These are phyloP conservation scores for Oscarella lobularis DNA, from an alignment of 37 sponge, comb jelly and placozoan genomes.

Conservation along the genomic window DNA sequence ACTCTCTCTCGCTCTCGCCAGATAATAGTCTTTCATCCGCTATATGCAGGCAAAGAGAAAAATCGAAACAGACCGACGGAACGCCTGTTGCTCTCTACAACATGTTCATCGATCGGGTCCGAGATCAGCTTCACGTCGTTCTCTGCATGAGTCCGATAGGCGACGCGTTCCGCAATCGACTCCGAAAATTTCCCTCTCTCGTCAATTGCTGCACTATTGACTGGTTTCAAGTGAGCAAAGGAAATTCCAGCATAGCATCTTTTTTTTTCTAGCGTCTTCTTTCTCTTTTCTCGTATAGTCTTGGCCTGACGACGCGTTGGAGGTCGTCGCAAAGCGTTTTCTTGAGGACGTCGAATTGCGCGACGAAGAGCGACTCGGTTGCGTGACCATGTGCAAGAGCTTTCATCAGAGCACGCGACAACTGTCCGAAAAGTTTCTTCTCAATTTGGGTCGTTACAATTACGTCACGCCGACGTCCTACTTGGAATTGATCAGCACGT, in stretches of 20 bases:
- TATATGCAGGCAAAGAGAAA: slow-evolving; percentile 54
- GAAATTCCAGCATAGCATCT: too few species aligned
- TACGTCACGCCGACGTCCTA: slow-evolving; percentile 98
- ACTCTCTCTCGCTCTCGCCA: neutral
- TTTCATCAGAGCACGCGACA: slow-evolving; percentile 77
- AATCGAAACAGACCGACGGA: slow-evolving; percentile 89
- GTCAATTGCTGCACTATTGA: slow-evolving; percentile 99
- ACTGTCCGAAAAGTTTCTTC: slow-evolving; percentile 56
- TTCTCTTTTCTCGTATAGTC: slow-evolving; percentile 23
- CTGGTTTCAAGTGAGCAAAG: slow-evolving; percentile 82
- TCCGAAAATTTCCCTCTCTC: slow-evolving; percentile 95
- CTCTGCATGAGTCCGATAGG: slow-evolving; percentile 99
- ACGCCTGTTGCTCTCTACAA: slow-evolving; percentile 91
- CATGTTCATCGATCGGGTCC: slow-evolving; percentile 89
- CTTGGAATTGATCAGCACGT: slow-evolving; percentile 92
- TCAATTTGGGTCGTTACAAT: slow-evolving; percentile 76
- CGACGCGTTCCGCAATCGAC: slow-evolving; percentile 78
- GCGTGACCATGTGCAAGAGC: slow-evolving; percentile 87
- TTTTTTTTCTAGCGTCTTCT: neutral
- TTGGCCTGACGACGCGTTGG: slow-evolving; percentile 97
- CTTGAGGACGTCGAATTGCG: slow-evolving; percentile 87
- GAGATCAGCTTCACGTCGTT: slow-evolving; percentile 90
- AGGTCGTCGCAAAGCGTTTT: slow-evolving; percentile 88
- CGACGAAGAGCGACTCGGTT: slow-evolving; percentile 42
- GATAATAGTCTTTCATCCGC: neutral